phyloP scores from a whole-genome alignment of 2,113 vertebrate genomes.

The Melierax canorus region DNA sequence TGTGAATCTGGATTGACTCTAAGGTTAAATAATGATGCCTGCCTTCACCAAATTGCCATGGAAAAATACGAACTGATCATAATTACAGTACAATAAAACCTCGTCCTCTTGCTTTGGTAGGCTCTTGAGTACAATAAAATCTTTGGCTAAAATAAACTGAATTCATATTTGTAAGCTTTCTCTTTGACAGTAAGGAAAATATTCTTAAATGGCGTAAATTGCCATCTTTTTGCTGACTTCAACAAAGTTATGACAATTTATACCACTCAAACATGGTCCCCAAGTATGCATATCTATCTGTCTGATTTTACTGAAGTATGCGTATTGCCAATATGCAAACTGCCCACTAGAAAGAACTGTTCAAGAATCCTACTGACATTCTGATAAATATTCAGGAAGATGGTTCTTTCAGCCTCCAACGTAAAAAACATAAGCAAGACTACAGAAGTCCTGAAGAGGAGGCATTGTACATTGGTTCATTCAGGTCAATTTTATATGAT shows the following conservation, averaged over 20 bases:
- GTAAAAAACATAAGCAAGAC: neutral
- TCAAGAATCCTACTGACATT: slow-evolving; percentile 24
- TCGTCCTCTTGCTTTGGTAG: slow-evolving; percentile 28
- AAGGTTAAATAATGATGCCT: slow-evolving; percentile 55
- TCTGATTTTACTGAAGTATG: neutral
- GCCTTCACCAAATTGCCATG: slow-evolving; percentile 56
- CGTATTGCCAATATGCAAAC: neutral
- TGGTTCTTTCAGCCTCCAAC: neutral
- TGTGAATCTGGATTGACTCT: slow-evolving; percentile 52
- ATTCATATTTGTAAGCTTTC: slow-evolving; percentile 40
- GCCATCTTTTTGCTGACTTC: neutral
- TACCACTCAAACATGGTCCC: neutral
- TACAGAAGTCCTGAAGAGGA: neutral
- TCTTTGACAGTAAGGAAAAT: neutral
- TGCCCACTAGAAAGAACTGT: neutral
- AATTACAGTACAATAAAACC: slow-evolving; percentile 51
- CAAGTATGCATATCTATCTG: neutral
- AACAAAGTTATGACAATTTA: neutral
- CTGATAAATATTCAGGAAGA: neutral
- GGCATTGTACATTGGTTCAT: neutral
- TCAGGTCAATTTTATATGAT: slow-evolving; percentile 10
- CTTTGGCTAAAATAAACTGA: slow-evolving; percentile 21
- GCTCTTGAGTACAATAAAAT: slow-evolving; percentile 42
- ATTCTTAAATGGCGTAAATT: neutral
- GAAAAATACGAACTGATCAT: slow-evolving; percentile 53